Conservation (phyloP, 2,113 vertebrate genomes). For the Leptobrachium ailaonicum region DNA sequence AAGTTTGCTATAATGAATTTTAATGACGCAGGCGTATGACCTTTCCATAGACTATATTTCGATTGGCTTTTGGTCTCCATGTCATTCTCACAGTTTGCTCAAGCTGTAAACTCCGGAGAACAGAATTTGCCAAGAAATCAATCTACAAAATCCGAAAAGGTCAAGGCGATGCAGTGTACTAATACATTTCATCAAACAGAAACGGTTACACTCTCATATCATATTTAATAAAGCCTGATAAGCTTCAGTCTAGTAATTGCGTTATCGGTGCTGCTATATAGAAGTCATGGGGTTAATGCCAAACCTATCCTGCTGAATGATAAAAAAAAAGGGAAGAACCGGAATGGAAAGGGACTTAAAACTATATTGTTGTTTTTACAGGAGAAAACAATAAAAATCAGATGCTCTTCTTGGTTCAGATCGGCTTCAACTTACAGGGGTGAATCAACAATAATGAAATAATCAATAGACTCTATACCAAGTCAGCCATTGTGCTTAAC, state of each 20-base stretch:
- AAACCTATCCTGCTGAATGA: conserved; percentile 12
- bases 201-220: conserved; percentile 9
- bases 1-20: conserved; percentile 57
- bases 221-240: conserved; percentile 39
- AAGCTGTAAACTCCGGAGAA: conserved; percentile 62
- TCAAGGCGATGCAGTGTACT: conserved; percentile 48
- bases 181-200: conserved; percentile 37
- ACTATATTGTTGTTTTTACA: conserved; percentile 37
- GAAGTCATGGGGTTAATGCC: conserved; percentile 42
- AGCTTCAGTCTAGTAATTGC: background rate
- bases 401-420: conserved; percentile 9
- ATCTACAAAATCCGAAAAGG: conserved; percentile 58
- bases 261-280: conserved; percentile 9
- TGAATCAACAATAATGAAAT: too few relatives aligned
- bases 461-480: too few relatives aligned
- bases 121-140: conserved; percentile 60
- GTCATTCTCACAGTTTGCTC: conserved; percentile 61
- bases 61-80: conserved; percentile 61
- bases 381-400: conserved; percentile 31
- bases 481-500: too few relatives aligned
- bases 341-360: conserved; percentile 15
- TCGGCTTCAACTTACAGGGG: background rate
- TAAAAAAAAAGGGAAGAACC: conserved; percentile 3
- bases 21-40: conserved; percentile 60
- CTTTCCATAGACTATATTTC: conserved; percentile 69